Conservation (phyloP, 2,797 vertebrate genomes). For the Acipenser oxyrinchus region DNA sequence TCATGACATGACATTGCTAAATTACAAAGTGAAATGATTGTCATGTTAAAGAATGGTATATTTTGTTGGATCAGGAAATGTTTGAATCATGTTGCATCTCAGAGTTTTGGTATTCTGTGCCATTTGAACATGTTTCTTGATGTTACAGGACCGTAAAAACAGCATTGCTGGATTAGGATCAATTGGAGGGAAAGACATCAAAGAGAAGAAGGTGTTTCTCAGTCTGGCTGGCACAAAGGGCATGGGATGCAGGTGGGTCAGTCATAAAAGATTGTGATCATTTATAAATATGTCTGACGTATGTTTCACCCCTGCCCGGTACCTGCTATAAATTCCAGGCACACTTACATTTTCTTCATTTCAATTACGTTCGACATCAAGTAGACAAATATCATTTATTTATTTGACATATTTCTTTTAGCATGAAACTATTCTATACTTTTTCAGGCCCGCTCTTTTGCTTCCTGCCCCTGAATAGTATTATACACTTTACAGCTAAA, state of each 20-base stretch:
- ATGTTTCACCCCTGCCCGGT: no score
- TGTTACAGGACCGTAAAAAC: constrained; percentile 67
- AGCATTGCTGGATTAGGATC: constrained; percentile 79
- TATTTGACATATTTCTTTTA: no score
- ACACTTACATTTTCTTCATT: no score
- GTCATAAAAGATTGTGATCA: background rate
- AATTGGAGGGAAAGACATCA: constrained; percentile 69
- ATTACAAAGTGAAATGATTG: background rate
- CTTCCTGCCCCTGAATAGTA: no score
- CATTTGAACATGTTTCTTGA: background rate
- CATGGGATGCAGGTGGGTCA: constrained; percentile 81
- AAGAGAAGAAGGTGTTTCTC: constrained; percentile 95
- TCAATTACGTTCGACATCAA: background rate
- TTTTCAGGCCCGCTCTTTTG: no score
- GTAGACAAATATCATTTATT: background rate
- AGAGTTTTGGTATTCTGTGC: background rate
- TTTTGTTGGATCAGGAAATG: no score
- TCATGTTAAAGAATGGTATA: background rate
- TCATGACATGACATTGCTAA: no score
- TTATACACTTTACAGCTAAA: no score
- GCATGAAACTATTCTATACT: no score
- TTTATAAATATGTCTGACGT: no score
- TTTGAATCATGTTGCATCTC: no score
- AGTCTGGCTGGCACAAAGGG: constrained; percentile 88
- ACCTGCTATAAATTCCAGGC: no score